These are phyloP conservation scores for Chydorus sphaericus DNA, from an alignment of 2,888 invertebrate genomes.

Conservation along the genomic window DNA sequence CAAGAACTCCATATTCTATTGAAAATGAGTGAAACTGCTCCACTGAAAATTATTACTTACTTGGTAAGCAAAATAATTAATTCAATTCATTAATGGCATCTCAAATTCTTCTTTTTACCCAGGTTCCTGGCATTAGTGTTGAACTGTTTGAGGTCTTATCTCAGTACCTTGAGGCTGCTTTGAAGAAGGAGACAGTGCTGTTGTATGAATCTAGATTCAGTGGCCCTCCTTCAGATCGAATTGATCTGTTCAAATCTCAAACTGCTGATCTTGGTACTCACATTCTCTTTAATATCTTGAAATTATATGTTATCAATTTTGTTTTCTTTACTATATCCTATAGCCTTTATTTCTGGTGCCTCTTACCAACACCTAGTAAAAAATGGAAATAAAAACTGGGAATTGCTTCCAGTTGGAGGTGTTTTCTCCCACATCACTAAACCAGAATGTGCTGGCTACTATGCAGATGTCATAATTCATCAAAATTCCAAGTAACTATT, in stretches of 20 bases:
- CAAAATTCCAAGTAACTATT: slow-evolving; percentile 38
- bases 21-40: too few species aligned
- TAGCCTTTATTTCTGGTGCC: slow-evolving; percentile 44
- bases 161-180: slow-evolving; percentile 38
- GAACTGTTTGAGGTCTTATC: slow-evolving; percentile 41
- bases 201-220: slow-evolving; percentile 43
- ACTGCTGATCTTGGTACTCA: slow-evolving; percentile 40
- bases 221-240: slow-evolving; percentile 34
- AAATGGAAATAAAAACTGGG: slow-evolving; percentile 30
- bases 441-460: slow-evolving; percentile 40
- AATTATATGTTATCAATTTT: background rate
- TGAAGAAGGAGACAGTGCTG: slow-evolving; percentile 36
- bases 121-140: slow-evolving; percentile 44
- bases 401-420: slow-evolving; percentile 42
- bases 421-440: slow-evolving; percentile 40
- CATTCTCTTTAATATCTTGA: background rate
- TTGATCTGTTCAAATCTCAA: slow-evolving; percentile 39
- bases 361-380: slow-evolving; percentile 37
- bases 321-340: slow-evolving; percentile 20
- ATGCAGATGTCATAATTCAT: slow-evolving; percentile 44
- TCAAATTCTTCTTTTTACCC: too few species aligned
- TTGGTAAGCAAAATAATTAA: too few species aligned
- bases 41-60: too few species aligned
- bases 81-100: too few species aligned
- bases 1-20: too few species aligned